Conservation (phyloP, 2,113 vertebrate species). For the Lamprologus speciosus region DNA sequence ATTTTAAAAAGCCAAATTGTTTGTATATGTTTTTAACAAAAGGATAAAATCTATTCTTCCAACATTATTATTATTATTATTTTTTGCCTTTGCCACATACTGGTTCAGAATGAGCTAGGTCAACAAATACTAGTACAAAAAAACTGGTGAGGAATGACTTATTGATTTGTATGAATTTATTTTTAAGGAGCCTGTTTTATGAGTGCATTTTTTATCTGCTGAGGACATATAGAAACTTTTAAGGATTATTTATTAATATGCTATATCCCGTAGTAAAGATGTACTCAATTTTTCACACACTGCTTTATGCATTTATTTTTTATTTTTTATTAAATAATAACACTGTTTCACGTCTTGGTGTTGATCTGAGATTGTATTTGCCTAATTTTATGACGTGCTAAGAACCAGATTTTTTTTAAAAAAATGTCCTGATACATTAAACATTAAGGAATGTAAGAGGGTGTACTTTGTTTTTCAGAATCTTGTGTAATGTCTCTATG, state of each 20-base stretch:
- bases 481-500: not conserved
- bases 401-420: not conserved
- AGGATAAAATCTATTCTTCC: not conserved
- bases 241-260: not conserved
- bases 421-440: not conserved
- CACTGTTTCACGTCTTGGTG: not conserved
- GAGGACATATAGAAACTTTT: not conserved
- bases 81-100: not conserved
- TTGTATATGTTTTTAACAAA: not conserved
- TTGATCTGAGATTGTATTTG: not conserved
- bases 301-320: not conserved
- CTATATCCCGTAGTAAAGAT: not conserved
- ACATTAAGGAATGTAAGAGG: not conserved
- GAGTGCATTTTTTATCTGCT: not conserved
- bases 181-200: not conserved
- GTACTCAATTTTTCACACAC: not conserved
- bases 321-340: fast-evolving
- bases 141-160: not conserved
- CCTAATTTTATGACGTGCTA: not conserved
- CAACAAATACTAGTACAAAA: not conserved
- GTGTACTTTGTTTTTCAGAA: not conserved
- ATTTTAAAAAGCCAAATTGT: not conserved
- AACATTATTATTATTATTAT: not conserved
- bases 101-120: not conserved
- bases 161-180: not conserved